Evolutionary conservation across 2,113 vertebrate species (phyloP).

Genomic region (Bufo bufo): DNA sequence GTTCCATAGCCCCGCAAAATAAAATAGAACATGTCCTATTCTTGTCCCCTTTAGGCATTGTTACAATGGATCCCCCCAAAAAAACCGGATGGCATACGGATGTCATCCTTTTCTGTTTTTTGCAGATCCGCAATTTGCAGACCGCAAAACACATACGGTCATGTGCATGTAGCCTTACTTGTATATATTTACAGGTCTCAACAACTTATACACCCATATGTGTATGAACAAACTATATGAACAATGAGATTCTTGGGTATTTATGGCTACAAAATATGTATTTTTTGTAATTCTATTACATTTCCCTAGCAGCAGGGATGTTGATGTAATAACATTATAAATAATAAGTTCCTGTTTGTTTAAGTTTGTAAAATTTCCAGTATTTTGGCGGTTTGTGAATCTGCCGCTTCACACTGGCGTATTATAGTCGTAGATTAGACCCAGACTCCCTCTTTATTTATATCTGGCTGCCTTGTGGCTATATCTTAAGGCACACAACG

Average conservation of each 20-base stretch:
- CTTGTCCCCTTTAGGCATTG: no score
- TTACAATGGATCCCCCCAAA: no score
- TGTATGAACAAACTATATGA: no score
- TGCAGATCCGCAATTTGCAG: no score
- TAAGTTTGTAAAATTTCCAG: constrained; percentile 22
- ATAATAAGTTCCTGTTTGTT: constrained; percentile 11
- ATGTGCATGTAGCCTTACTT: no score
- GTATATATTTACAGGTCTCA: no score
- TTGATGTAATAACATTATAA: constrained; percentile 25
- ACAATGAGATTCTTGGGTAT: neutral
- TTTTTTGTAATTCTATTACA: neutral
- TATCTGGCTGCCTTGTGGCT: constrained; percentile 37
- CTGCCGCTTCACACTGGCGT: constrained; percentile 2
- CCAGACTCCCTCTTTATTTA: constrained; percentile 34
- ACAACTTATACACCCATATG: no score
- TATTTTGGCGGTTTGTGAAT: constrained; percentile 31
- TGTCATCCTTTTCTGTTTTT: no score
- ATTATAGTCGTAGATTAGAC: constrained; percentile 34
- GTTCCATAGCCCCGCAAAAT: no score
- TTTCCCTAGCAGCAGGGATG: neutral
- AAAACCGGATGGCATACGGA: no score
- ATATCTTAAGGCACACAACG: constrained; percentile 34
- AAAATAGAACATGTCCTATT: no score
- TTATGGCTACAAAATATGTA: neutral
- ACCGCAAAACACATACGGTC: no score